These are phyloP conservation scores for Erynnis tages DNA, from an alignment of 2,888 invertebrate genomes.

Conservation along the genomic window DNA sequence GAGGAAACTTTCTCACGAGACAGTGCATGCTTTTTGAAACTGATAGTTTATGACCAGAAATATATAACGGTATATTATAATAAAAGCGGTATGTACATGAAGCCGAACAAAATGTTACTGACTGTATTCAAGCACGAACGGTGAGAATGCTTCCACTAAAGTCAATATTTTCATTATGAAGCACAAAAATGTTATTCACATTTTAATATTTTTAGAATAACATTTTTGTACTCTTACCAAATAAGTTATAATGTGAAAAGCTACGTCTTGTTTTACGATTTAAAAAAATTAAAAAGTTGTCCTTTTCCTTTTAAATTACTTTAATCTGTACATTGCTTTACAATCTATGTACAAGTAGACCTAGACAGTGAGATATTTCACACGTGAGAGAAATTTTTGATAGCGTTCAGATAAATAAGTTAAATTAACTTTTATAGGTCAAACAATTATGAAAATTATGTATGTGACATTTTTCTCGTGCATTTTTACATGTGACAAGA, in stretches of 20 bases:
- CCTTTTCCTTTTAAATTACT: conserved; percentile 17
- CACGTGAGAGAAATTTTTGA: conserved; percentile 11
- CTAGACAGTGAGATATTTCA: background rate
- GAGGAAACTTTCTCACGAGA: conserved; percentile 91
- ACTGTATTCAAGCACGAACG: conserved; percentile 80
- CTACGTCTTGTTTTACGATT: conserved; percentile 17
- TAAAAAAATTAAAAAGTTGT: background rate
- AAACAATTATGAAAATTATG: conserved; percentile 11
- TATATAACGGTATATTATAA: conserved; percentile 77
- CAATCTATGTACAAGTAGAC: conserved; percentile 19
- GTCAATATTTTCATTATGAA: conserved; percentile 36
- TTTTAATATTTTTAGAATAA: conserved; percentile 29
- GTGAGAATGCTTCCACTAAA: conserved; percentile 83
- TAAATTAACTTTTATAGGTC: background rate
- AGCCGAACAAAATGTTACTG: conserved; percentile 80
- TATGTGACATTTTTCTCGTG: conserved; percentile 51
- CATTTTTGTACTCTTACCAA: conserved; percentile 20
- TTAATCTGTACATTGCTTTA: conserved; percentile 25
- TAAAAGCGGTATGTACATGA: conserved; percentile 85
- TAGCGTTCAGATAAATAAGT: background rate
- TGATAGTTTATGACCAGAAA: conserved; percentile 79
- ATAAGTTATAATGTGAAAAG: conserved; percentile 19
- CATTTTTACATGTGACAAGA: conserved; percentile 75
- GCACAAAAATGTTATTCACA: conserved; percentile 47
- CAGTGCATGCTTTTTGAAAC: conserved; percentile 84